A percentile compares a stretch with the other conserved stretches of the same genome.
Conservation (phyloP, 2,113 vertebrate species). For the Aldabrachelys gigantea region DNA sequence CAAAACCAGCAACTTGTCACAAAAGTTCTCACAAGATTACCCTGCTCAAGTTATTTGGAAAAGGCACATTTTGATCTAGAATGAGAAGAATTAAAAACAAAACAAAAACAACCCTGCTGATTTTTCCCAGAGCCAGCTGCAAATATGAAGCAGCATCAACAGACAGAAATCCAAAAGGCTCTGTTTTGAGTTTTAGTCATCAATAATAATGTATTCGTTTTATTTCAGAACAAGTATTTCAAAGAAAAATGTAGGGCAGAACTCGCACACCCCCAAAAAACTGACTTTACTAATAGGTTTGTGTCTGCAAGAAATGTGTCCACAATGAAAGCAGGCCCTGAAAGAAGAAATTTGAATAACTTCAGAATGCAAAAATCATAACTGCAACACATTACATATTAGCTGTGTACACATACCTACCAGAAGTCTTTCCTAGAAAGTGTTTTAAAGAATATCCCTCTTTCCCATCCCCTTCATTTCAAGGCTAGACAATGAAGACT, state of each 20-base stretch:
- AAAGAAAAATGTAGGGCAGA: background rate
- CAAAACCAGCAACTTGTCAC: conserved; percentile 15
- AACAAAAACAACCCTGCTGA: accelerated
- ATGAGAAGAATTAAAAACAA: background rate
- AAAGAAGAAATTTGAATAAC: background rate
- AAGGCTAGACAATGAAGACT: too few relatives aligned
- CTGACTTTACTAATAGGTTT: too few relatives aligned
- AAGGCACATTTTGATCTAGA: background rate
- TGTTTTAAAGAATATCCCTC: background rate
- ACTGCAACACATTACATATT: background rate
- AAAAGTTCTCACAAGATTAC: conserved; percentile 19
- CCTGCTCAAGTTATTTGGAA: background rate
- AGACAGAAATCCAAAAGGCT: background rate
- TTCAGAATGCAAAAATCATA: background rate
- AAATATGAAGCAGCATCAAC: accelerated
- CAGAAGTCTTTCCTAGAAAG: background rate
- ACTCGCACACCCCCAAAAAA: background rate
- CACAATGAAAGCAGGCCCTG: background rate
- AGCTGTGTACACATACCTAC: background rate
- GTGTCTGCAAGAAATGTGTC: background rate
- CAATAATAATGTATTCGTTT: accelerated
- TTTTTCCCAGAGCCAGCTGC: background rate
- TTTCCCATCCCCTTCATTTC: background rate
- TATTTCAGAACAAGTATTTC: background rate
- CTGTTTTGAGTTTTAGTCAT: accelerated